phyloP scores from a whole-genome alignment of 2,888 invertebrate genomes.

The Cerceris rybyensis region DNA sequence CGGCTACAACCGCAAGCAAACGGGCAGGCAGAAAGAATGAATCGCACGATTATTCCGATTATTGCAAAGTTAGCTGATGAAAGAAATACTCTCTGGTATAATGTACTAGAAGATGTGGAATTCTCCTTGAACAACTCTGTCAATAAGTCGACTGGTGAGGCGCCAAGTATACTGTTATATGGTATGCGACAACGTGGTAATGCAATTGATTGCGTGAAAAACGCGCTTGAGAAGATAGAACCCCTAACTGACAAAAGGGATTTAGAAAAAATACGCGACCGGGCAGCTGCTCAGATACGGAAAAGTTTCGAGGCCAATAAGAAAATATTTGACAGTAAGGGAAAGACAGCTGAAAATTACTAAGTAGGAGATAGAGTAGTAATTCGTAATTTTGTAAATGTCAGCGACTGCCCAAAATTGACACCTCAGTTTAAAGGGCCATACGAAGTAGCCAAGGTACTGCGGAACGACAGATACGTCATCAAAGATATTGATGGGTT shows the following conservation, averaged over 20 bases:
- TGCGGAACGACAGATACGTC: slow-evolving; percentile 53
- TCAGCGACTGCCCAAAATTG: neutral
- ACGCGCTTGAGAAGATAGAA: neutral
- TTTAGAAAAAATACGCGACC: slow-evolving; percentile 37
- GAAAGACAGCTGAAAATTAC: slow-evolving; percentile 52
- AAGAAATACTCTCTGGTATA: slow-evolving; percentile 44
- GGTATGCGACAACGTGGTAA: slow-evolving; percentile 66
- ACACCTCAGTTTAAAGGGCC: slow-evolving; percentile 57
- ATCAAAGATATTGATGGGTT: slow-evolving; percentile 49
- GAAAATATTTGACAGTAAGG: slow-evolving; percentile 64
- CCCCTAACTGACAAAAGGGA: neutral
- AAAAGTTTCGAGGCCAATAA: slow-evolving; percentile 46
- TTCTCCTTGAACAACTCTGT: slow-evolving; percentile 19
- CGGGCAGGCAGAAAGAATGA: slow-evolving; percentile 64
- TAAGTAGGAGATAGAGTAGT: slow-evolving; percentile 53
- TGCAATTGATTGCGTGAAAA: slow-evolving; percentile 42
- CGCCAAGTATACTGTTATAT: slow-evolving; percentile 67
- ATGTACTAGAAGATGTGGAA: slow-evolving; percentile 46
- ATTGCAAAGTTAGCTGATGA: slow-evolving; percentile 15
- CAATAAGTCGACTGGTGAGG: slow-evolving; percentile 64
- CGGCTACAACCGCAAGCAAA: slow-evolving; percentile 67
- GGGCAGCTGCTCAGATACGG: slow-evolving; percentile 51
- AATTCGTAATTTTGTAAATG: slow-evolving; percentile 39
- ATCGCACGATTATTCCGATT: slow-evolving; percentile 32
- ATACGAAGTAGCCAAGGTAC: slow-evolving; percentile 40